These are phyloP conservation scores for Rutilus rutilus DNA, from an alignment of 2,113 vertebrate species.

Conservation along the genomic window DNA sequence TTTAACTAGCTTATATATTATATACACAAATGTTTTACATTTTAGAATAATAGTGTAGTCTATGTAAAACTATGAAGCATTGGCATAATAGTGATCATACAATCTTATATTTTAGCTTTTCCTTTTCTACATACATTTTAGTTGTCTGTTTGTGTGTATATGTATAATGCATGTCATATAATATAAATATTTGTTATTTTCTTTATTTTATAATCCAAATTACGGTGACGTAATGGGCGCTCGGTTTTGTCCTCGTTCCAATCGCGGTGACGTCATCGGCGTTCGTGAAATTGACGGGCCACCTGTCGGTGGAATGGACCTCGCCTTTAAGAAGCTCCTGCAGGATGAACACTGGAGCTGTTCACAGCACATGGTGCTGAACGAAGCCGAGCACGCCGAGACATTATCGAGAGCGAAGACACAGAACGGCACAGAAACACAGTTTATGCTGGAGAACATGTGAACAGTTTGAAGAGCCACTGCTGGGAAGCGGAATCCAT, in stretches of 20 bases:
- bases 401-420: not conserved
- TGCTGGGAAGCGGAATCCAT: not conserved
- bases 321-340: conserved; percentile 74
- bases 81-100: not conserved
- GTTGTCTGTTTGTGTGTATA: not conserved
- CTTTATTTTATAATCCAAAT: conserved; percentile 59
- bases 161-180: not conserved
- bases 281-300: conserved; percentile 79
- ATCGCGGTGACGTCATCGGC: conserved; percentile 79
- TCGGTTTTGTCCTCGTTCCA: conserved; percentile 19
- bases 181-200: not conserved
- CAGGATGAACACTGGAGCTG: conserved; percentile 44
- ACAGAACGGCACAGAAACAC: too few relatives aligned
- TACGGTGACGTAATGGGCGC: conserved; percentile 67
- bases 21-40: not conserved
- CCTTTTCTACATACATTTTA: not conserved
- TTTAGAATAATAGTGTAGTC: not conserved
- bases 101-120: not conserved
- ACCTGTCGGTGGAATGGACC: conserved; percentile 71
- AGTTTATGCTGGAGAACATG: not conserved
- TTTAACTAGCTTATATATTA: not conserved
- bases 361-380: conserved; percentile 54
- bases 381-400: conserved; percentile 11
- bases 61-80: not conserved
- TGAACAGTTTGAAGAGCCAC: not conserved